phyloP scores from a whole-genome alignment of 1,140 invertebrate genomes.

The Zaprionus tsacasi region DNA sequence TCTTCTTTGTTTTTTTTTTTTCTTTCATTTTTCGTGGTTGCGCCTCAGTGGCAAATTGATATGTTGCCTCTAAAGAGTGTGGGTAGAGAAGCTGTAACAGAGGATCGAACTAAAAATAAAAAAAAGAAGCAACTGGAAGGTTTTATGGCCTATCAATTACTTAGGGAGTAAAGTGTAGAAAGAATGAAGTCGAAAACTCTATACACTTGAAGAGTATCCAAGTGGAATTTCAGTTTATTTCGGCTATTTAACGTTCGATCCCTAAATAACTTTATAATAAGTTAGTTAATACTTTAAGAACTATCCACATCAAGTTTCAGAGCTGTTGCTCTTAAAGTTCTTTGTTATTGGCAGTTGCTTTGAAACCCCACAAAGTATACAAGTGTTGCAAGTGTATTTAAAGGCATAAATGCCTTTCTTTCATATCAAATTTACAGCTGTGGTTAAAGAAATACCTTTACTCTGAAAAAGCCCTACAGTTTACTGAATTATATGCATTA shows the following conservation, averaged over 20 bases:
- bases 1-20: not conserved
- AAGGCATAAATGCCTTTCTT: not conserved
- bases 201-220: not conserved
- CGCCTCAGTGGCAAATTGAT: constrained; percentile 46
- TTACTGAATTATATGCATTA: constrained; percentile 5
- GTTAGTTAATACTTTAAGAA: not conserved
- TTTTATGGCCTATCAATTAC: constrained; percentile 23
- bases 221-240: not conserved
- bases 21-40: constrained; percentile 28
- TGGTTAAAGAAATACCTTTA: not conserved
- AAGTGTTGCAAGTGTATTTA: not conserved
- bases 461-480: constrained; percentile 3
- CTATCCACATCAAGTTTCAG: not conserved
- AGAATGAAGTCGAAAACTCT: not conserved
- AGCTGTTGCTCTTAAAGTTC: not conserved
- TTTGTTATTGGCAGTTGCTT: not conserved
- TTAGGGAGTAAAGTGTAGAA: not conserved
- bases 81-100: constrained; percentile 12
- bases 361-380: not conserved
- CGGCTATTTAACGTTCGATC: not conserved
- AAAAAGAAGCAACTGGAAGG: not conserved
- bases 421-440: constrained; percentile 1
- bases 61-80: constrained; percentile 25
- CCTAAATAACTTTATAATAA: not conserved
- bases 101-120: not conserved